Conservation (phyloP, 2,888 invertebrate genomes). For the Pristionchus japonicus region DNA sequence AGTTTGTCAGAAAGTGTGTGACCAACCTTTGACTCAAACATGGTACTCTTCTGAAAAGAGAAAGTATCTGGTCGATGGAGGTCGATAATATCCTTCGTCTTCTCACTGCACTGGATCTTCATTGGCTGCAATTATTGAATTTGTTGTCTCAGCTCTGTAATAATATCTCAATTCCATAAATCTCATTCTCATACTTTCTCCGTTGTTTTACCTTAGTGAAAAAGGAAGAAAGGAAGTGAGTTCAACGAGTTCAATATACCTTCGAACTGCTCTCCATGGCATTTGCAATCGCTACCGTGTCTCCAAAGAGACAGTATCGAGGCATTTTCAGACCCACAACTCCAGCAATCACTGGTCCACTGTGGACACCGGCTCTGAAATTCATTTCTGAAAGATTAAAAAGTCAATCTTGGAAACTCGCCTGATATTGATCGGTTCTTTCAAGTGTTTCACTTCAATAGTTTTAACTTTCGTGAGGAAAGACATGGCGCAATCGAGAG, state of each 20-base stretch:
- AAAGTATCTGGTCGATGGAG: conserved; percentile 13
- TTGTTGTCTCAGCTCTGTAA: too few relatives aligned
- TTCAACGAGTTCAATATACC: neutral
- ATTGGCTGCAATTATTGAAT: conserved; percentile 80
- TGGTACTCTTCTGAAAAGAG: conserved; percentile 29
- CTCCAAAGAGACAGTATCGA: conserved; percentile 87
- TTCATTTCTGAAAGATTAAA: too few relatives aligned
- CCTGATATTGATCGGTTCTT: conserved; percentile 28
- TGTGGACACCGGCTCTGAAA: conserved; percentile 83
- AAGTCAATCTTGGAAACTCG: neutral
- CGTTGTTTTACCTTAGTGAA: too few relatives aligned
- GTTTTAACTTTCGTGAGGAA: conserved; percentile 53
- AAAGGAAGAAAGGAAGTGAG: neutral
- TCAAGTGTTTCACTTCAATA: conserved; percentile 46
- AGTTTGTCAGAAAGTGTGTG: neutral
- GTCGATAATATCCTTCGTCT: conserved; percentile 81
- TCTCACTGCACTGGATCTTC: conserved; percentile 94
- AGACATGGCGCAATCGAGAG: conserved; percentile 73
- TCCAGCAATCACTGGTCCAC: conserved; percentile 92
- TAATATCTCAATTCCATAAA: neutral
- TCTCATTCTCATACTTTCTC: too few relatives aligned
- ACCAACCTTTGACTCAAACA: conserved; percentile 27
- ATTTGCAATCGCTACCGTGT: conserved; percentile 91
- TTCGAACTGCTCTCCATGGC: conserved; percentile 88
- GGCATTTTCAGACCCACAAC: conserved; percentile 96